Evolutionary conservation across 1,140 invertebrate species (phyloP), one percentile per base, ranked within the genome.

Genomic region (Chlorops oryzae): DNA sequence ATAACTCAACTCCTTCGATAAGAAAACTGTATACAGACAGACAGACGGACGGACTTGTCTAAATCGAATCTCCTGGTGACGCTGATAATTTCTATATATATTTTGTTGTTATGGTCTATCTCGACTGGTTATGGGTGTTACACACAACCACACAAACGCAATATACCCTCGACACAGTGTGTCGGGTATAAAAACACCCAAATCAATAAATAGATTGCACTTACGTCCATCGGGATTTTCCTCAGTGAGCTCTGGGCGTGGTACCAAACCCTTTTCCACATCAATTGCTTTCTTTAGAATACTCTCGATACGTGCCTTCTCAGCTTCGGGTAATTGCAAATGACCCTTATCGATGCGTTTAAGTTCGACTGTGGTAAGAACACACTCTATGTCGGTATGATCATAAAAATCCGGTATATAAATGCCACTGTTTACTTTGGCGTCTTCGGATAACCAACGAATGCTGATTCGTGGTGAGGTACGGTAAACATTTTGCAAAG

Each of bases 401-500:
- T 94, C 92, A 71, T 91, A 88, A 77, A 92, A 94, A 74, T 94
- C 91, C 3, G 89, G 86, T 39, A 84, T 86, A 75, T 92, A 95
- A 15, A 86, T 81, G 3, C 77, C 72, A 45, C 80, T 77, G 46
- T 81, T 79, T n/a, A n/a, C n/a, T 49, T 57, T 62, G 66, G 82
- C 82, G 51, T 86, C 83, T 74, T 86, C 84, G 4, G 87, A 88
- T 25, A 93, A 73, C 92, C 92, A 95, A 60, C 90, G 82, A 62
- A 95, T 93, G 61, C 85, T 85, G 62, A 94, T 91, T 65, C 84
- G 84, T 47, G 82, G 78, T 47, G 83, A 84, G 13, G 82, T 82
- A 69, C 86, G 88, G 70, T 90, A 92, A 46, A 96, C 87, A 75
- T 94, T 93, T 76, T 94, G 90, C 73, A 87, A 82, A 4, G 89